Evolutionary conservation across 1,140 invertebrate genomes (phyloP), one percentile per base, ranked within the genome.

Genomic region (Drosophila kohkoa): DNA sequence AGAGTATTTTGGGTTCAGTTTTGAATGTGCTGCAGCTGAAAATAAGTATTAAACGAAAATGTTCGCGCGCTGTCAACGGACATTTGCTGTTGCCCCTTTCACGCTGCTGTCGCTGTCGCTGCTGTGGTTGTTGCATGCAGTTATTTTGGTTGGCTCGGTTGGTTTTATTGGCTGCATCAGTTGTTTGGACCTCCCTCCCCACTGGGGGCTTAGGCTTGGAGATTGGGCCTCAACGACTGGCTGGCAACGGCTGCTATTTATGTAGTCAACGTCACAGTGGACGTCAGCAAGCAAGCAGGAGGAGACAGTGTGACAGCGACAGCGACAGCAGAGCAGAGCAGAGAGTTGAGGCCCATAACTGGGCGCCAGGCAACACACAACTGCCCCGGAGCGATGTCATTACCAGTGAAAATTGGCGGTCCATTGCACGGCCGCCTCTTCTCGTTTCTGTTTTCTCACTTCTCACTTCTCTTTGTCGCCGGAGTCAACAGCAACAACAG

Each of bases 81-180:
- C 49, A 46, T 68, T 79, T 43, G 41, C 6, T 48, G 35, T 11
- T 38, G 35, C 35, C 35, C 35, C 35, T 5, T 10, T 38, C 30
- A 32, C 30, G 6, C 7, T 32, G 30, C 30, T 38, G 35, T 10
- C 16, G 16, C 16, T 45, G n/a, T 8, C 20, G 20, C 20, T 45
- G 13, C 43, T n/a, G 43, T 11, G 35, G 10, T 10, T 38, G 35
- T 38, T 38, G 35, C 35, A 66, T 77, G 74, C 80, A 54, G 83
- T 77, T 72, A 82, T 87, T 86, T 82, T 54, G 54, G 81, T 66
- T 69, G 85, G 55, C 54, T 80, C 77, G 83, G 54, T 89, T 83
- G 83, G 74, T 83, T 89, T 88, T 88, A 87, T 88, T 88, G 85
- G 77, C 80, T 71, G 58, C 72, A 70, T 63, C 58, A 73, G 70